Evolutionary conservation across 2,797 vertebrate species (phyloP).

Genomic region (Leuciscus waleckii): DNA sequence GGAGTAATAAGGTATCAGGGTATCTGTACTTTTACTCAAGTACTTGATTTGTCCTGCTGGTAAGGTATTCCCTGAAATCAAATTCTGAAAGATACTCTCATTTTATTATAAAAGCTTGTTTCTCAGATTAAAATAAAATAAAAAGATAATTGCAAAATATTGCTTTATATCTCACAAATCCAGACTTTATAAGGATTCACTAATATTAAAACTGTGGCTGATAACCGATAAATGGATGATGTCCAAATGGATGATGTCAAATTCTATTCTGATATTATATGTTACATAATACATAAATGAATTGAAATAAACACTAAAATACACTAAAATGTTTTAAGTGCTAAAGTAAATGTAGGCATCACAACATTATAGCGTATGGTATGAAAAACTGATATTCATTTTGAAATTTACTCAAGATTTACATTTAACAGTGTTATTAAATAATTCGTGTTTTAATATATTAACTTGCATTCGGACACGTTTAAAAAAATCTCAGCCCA

Average conservation of each 20-base stretch:
- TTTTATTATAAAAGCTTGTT: not conserved
- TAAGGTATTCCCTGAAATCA: too few species aligned
- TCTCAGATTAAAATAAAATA: not conserved
- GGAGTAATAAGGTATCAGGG: too few species aligned
- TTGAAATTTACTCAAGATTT: not conserved
- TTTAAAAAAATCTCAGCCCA: not conserved
- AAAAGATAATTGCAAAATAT: not conserved
- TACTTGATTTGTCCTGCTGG: too few species aligned
- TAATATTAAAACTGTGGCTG: not conserved
- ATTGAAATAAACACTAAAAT: not conserved
- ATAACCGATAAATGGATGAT: not conserved
- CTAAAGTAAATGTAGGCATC: not conserved
- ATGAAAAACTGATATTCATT: too few species aligned
- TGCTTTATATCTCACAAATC: not conserved
- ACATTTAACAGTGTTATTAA: not conserved
- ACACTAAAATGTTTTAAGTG: not conserved
- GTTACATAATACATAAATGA: not conserved
- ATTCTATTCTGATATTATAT: not conserved
- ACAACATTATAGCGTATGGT: not conserved
- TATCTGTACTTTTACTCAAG: too few species aligned
- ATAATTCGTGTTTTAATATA: not conserved
- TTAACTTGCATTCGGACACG: not conserved
- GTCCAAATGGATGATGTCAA: not conserved
- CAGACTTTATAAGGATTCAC: not conserved
- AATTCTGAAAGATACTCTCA: not conserved